These are phyloP conservation scores for Prochilodus magdalenae DNA, from an alignment of 2,113 vertebrate species.

Conservation along the genomic window DNA sequence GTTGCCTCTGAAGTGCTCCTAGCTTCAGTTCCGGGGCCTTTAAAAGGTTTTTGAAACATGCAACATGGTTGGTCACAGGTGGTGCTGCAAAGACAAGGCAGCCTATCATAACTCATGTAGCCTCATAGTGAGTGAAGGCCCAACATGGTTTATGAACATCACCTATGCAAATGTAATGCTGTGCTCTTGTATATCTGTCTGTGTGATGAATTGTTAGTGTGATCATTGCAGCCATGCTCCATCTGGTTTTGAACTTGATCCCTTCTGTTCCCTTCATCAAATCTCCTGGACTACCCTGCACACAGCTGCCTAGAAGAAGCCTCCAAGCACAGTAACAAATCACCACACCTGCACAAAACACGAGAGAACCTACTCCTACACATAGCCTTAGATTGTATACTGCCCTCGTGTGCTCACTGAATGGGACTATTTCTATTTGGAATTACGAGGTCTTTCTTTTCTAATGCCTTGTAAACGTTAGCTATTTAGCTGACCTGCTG, in stretches of 20 bases:
- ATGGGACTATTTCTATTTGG: not conserved
- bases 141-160: not conserved
- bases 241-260: not conserved
- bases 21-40: not conserved
- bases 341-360: not conserved
- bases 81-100: not conserved
- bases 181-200: not conserved
- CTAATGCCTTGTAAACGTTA: too few species aligned
- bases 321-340: not conserved
- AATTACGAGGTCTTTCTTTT: not conserved
- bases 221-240: not conserved
- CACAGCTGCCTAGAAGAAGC: not conserved
- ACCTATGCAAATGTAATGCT: not conserved
- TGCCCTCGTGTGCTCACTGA: not conserved
- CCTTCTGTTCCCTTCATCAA: not conserved
- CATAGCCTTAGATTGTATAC: not conserved
- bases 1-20: not conserved
- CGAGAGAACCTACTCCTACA: not conserved
- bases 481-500: too few species aligned
- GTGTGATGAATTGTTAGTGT: not conserved
- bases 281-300: not conserved
- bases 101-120: not conserved
- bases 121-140: not conserved
- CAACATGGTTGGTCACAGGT: not conserved
- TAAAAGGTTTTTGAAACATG: not conserved